Evolutionary conservation across 2,888 invertebrate species (phyloP), one percentile per base, ranked within the genome.

Genomic region (Endomychus coccineus): DNA sequence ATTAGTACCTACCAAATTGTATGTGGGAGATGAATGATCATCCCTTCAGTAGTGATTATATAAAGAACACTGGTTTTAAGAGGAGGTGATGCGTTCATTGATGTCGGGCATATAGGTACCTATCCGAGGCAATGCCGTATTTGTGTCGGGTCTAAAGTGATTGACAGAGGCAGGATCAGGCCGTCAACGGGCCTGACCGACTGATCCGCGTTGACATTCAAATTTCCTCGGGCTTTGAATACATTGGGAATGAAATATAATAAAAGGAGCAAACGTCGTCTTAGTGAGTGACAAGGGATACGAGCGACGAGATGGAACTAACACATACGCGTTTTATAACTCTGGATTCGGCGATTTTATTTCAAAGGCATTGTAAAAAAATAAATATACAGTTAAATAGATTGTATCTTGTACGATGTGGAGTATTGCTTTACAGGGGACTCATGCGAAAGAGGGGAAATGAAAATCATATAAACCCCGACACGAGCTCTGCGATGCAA

Each of bases 201-300:
- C 51, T 65, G 65, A 67, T 67, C 67, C 65, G 44, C 49, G 62
- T 63, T 66, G 67, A 66, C 67, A 67, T 67, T 66, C 62, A 66
- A 66, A 67, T 66, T 67, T 67, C 60, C 58, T 54, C 51, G 53
- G 51, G 59, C 59, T 62, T 61, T 61, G 55, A 57, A 61, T 60
- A 56, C 55, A 55, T 58, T 51, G 43, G 46, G 52, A 56, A 59
- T 56, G 57, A 55, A 60, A 62, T 60, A 49, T 48, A 52, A 52
- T 36, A 58, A 54, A 56, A 56, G 49, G 49, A 36, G 46, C 48
- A 45, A 43, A 48, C 25, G 39, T 32, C 46, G 50, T 49, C 48
- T 52, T 46, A 49, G 48, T 53, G 51, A 53, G 50, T 57, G 57
- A 58, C 56, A 54, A 45, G 52, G 50, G 50, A 50, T 50, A 45